Evolutionary conservation across 2,797 vertebrate species (phyloP).

Genomic region (Trachurus trachurus): DNA sequence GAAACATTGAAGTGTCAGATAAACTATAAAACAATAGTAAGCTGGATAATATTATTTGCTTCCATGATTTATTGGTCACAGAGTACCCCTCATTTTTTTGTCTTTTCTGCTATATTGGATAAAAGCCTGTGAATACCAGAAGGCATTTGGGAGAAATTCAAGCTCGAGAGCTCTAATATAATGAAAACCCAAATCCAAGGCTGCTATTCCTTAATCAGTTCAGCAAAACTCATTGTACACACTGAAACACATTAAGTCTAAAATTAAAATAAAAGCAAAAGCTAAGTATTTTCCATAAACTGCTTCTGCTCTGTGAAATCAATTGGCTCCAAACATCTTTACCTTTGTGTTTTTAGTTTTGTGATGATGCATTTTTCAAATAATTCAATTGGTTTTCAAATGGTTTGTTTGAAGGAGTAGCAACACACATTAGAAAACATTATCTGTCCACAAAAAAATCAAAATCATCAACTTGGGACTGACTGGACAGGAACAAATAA

Average conservation of each 20-base stretch:
- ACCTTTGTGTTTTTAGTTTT: neutral
- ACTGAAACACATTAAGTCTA: neutral
- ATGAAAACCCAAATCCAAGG: neutral
- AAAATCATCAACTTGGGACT: neutral
- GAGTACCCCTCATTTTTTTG: neutral
- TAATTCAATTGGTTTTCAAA: neutral
- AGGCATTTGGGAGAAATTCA: neutral
- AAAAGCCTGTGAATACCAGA: neutral
- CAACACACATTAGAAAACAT: neutral
- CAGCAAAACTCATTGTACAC: neutral
- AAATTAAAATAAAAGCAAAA: neutral
- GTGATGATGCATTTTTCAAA: neutral
- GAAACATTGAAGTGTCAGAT: neutral
- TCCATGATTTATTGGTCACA: neutral
- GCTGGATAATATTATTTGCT: neutral
- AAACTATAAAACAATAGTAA: neutral
- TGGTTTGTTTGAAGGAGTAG: neutral
- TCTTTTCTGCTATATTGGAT: neutral
- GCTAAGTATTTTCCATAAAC: neutral
- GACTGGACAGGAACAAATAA: neutral
- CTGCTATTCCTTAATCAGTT: neutral
- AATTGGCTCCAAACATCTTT: neutral
- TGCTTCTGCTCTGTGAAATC: neutral
- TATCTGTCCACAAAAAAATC: neutral
- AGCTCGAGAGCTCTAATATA: neutral